Conservation (phyloP, 1,140 invertebrate species). For the Helicorthomorpha holstii region DNA sequence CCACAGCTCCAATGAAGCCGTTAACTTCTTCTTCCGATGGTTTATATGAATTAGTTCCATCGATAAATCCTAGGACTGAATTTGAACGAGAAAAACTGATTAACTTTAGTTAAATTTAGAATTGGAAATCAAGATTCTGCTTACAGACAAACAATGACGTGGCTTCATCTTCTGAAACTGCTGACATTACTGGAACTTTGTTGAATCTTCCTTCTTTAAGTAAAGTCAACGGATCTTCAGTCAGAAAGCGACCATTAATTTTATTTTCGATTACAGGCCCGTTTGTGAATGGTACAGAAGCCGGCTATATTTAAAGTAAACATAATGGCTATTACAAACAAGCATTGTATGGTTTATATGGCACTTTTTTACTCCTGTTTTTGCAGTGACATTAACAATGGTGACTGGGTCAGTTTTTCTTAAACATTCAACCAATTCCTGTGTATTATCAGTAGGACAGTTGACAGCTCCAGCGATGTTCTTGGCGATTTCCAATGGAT, state of each 20-base stretch:
- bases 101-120: too few relatives aligned
- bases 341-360: not conserved
- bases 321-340: not conserved
- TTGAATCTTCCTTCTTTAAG: not conserved
- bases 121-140: too few relatives aligned
- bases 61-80: too few relatives aligned
- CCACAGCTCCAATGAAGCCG: too few relatives aligned
- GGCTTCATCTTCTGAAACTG: not conserved
- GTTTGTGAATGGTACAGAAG: not conserved
- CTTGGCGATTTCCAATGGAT: not conserved
- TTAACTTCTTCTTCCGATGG: too few relatives aligned
- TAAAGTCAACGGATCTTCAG: not conserved
- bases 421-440: slow-evolving; percentile 24
- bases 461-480: not conserved
- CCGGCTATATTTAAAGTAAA: not conserved
- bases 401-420: not conserved
- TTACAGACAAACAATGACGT: not conserved
- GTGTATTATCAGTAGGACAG: slow-evolving; percentile 30
- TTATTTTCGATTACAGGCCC: not conserved
- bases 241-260: not conserved
- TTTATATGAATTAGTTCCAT: too few relatives aligned
- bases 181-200: not conserved
- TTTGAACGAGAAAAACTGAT: too few relatives aligned
- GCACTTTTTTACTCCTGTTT: not conserved
- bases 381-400: not conserved